Evolutionary conservation across 2,888 invertebrate species (phyloP), one percentile per base, ranked within the genome.

Genomic region (Orthosia gothica): DNA sequence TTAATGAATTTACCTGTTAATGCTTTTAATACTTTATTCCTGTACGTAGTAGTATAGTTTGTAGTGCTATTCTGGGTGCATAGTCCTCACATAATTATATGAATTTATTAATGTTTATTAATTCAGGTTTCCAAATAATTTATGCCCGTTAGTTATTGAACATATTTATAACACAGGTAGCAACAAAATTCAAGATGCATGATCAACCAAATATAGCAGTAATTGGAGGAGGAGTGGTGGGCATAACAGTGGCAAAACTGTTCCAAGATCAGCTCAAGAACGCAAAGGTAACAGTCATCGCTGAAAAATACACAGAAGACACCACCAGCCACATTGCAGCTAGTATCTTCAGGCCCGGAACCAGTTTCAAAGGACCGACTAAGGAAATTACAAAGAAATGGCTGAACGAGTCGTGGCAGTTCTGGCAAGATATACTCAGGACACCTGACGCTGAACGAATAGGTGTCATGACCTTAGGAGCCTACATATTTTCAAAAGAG

Each of bases 141-240:
- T 16, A 47, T 2, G 18, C 15, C 18, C 23, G 20, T 32, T 54
- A 11, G 5, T 26, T 57, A 11, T 40, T 12, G 2, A 7, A 9
- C 1, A 13, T 26, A 58, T 74, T 49, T 26, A 11, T 66, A 15
- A 55, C 20, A 26, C 23, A 78, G 70, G 13, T 15, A 57, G 2
- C 23, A 55, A 40, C 23, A 16, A 45, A 5, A 32, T 20, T 13
- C 32, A 74, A 52, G 52, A 95, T 95, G 95, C 91, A 90, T 47
- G 89, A 84, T 11, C 87, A 89, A 50, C 92, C 93, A 50, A 95
- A 97, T 89, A 96, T 99, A 79, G 98, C 97, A 9, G 97, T 99
- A 0, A 89, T 99, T n/a, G 99, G 99, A 5, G 98, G 98, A 49
- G 99, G 99, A 16, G 97, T 99, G 40, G 97, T 99, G 2, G 99